phyloP scores from a whole-genome alignment of 1,140 invertebrate genomes.

The Octopus sinensis region DNA sequence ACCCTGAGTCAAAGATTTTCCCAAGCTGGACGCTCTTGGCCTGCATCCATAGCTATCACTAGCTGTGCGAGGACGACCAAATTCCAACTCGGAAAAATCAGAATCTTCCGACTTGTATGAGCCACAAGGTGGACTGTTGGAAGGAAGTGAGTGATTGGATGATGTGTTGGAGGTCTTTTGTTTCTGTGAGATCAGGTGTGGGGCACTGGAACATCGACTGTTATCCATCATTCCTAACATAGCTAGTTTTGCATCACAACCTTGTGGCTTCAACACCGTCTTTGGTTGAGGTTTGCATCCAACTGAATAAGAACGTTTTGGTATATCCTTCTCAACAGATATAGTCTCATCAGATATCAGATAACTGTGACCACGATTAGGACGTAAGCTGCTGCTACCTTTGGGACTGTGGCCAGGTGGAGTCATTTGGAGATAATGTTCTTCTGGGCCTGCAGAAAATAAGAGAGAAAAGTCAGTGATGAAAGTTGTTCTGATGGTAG shows the following conservation, averaged over 20 bases:
- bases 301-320: slow-evolving; percentile 76
- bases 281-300: slow-evolving; percentile 68
- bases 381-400: slow-evolving; percentile 32
- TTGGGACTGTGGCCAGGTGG: slow-evolving; percentile 33
- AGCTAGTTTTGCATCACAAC: slow-evolving; percentile 26
- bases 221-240: slow-evolving; percentile 35
- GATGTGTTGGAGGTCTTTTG: slow-evolving; percentile 16
- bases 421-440: slow-evolving; percentile 40
- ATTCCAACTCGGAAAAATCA: slow-evolving; percentile 51
- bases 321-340: slow-evolving; percentile 40
- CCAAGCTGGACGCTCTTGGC: slow-evolving; percentile 48
- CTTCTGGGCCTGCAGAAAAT: slow-evolving; percentile 40
- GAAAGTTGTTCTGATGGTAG: too few relatives aligned
- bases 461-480: neutral
- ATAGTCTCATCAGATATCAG: slow-evolving; percentile 43
- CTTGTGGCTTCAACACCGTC: slow-evolving; percentile 18
- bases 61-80: slow-evolving; percentile 47
- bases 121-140: slow-evolving; percentile 35
- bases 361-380: slow-evolving; percentile 46
- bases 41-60: slow-evolving; percentile 51
- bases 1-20: slow-evolving; percentile 32
- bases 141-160: slow-evolving; percentile 25
- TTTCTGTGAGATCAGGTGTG: slow-evolving; percentile 43
- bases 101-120: slow-evolving; percentile 47
- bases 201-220: slow-evolving; percentile 46